phyloP scores from a whole-genome alignment of 2,113 vertebrate species.

The Calyptommatus sinebrachiatus region DNA sequence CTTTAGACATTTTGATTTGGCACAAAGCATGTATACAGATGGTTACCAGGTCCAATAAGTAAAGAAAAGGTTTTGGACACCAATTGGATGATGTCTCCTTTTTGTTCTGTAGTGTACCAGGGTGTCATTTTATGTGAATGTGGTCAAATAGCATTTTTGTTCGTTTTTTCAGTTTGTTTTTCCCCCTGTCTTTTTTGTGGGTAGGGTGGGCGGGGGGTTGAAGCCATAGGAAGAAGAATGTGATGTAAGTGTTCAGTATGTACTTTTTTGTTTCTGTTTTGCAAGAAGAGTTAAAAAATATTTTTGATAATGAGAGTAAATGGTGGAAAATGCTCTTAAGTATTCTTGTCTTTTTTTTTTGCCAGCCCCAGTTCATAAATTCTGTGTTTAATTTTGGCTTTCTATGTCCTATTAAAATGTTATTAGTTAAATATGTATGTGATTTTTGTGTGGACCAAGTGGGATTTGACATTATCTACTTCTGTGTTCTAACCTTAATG shows the following conservation, averaged over 20 bases:
- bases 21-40: constrained; percentile 80
- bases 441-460: constrained; percentile 79
- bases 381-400: constrained; percentile 71
- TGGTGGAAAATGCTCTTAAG: constrained; percentile 86
- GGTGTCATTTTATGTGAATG: constrained; percentile 85
- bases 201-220: constrained; percentile 73
- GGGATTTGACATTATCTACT: constrained; percentile 54
- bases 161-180: constrained; percentile 69
- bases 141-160: constrained; percentile 80
- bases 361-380: constrained; percentile 75
- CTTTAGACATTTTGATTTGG: constrained; percentile 70
- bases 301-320: constrained; percentile 94
- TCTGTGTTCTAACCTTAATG: constrained; percentile 61
- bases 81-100: constrained; percentile 76
- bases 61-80: constrained; percentile 75
- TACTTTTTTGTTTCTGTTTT: constrained; percentile 83
- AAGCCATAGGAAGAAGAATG: constrained; percentile 92
- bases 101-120: constrained; percentile 80
- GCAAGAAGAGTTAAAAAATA: constrained; percentile 90
- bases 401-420: constrained; percentile 77
- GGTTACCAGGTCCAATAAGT: constrained; percentile 71
- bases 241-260: constrained; percentile 84
- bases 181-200: constrained; percentile 63
- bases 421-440: constrained; percentile 77
- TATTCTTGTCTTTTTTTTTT: constrained; percentile 81